These are phyloP conservation scores for Clarias macrocephalus DNA, from an alignment of 2,113 vertebrate genomes.

Conservation along the genomic window DNA sequence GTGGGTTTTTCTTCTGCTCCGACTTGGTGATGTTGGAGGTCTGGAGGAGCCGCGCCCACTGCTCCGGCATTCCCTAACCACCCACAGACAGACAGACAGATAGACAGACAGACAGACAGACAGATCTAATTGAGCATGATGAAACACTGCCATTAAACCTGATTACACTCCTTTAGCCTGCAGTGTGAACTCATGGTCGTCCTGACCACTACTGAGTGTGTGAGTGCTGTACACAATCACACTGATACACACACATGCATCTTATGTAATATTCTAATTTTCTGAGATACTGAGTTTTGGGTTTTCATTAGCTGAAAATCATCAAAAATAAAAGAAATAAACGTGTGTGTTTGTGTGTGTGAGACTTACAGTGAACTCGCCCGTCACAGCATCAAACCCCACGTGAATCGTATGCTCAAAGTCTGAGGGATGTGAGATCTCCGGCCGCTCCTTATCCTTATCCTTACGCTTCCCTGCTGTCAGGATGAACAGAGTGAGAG, in stretches of 20 bases:
- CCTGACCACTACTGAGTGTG: not conserved
- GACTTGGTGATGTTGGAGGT: slow-evolving; percentile 97
- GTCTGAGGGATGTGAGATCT: slow-evolving; percentile 94
- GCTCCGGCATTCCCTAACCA: slow-evolving; percentile 94
- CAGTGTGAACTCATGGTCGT: not conserved
- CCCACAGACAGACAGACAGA: slow-evolving; percentile 18
- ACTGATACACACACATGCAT: no score
- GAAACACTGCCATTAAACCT: not conserved
- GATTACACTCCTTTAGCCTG: not conserved
- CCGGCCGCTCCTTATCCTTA: slow-evolving; percentile 92
- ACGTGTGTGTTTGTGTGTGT: not conserved
- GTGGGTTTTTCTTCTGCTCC: slow-evolving; percentile 97
- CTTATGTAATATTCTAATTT: no score
- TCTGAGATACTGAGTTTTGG: no score
- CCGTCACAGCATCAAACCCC: slow-evolving; percentile 94
- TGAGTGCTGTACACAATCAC: not conserved
- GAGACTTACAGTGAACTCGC: slow-evolving; percentile 93
- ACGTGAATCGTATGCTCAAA: slow-evolving; percentile 99
- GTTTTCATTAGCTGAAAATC: no score
- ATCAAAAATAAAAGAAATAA: no score
- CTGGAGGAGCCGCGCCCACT: slow-evolving; percentile 95
- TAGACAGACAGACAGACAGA: not conserved
- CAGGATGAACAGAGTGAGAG: slow-evolving; percentile 32
- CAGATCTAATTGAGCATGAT: not conserved
- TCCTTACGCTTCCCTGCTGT: slow-evolving; percentile 91